Base-by-base conservation (phyloP, 2,113 vertebrate genomes). In the Pithys albifrons region DNA sequence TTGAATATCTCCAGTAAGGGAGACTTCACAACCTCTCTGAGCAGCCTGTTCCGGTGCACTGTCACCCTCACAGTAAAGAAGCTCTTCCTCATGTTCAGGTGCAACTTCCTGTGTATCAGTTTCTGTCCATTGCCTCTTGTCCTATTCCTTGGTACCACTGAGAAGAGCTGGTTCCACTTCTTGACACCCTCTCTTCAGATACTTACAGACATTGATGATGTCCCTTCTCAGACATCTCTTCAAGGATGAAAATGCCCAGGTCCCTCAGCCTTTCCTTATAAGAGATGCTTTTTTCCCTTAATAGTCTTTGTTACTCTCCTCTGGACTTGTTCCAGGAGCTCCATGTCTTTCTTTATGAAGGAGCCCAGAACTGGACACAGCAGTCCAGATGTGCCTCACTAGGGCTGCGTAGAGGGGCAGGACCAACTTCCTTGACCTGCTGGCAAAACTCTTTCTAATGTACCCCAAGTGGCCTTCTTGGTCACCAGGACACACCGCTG, bases 41-140 rank as follows among this genome's bases (percentile, higher is more conserved):
- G 9, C 25, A 62, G 2, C 1, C 25, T 55, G 25, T 90, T 62
- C 29, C 3, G 27, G 25, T 35, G 29, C 0, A 0, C 0, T 0
- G 29, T 70, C 35, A 49, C n/a, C 9, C 0, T 0, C 14, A 55
- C 12, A 49, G 41, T 12, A 19, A 48, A 31, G 31, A 45, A 76
- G 14, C 13, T 70, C 25, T 70, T 31, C 64, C 29, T 49, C 8
- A 5, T 35, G 20, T 18, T 70, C 31, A 57, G 31, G 55, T 37
- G 25, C 25, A 77, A 49, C 43, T 64, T 49, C 55, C n/a, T 35
- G 29, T 41, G 39, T 39, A 62, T 41, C 24, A 49, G 8, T 48
- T 76, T 76, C 64, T 83, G 25, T 16, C 39, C 39, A 29, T 8
- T 82, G 33, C 20, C n/a, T 41, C 46, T 10, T 54, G 23, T 82